Base-by-base conservation (phyloP, 2,113 vertebrate species). In the Oenanthe melanoleuca region DNA sequence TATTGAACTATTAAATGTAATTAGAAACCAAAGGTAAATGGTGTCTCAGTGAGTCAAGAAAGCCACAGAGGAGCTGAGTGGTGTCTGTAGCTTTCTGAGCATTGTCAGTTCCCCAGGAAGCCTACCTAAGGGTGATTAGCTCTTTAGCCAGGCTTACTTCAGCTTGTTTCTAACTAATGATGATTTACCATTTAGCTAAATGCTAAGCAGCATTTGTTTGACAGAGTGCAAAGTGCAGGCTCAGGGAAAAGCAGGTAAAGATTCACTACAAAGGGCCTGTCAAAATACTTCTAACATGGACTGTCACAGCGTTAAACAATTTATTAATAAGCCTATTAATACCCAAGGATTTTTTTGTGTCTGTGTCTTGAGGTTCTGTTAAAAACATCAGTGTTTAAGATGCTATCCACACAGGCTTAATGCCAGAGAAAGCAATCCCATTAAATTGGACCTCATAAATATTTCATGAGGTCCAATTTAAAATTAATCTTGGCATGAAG, bases 371-470 rank as follows among this genome's bases (percentile, higher is more conserved):
- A 86, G 91, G 84, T 95, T 96, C 94, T 96, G 93, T 92, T 95
- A 93, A 95, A 96, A 96, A 94, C 70, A 89, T 69, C 87, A 78
- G 55, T 93, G 91, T 96, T 96, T 96, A 94, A 96, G 95, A 97
- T 97, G 96, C 96, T 96, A 96, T 92, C 88, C 93, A 92, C 91
- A 94, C 94, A 97, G 97, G 95, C 97, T 57, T 92, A 83, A 87
- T 95, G 97, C 96, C 97, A 91, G 94, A 93, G 88, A 95, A 97
- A 96, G 96, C 95, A 93, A 97, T 88, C 93, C 92, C 94, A 97
- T 97, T 96, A 97, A 93, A 91, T 93, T 88, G 95, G 86, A 92
- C 94, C 97, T 97, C 94, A 96, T 95, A 96, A 97, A 97, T 98
- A 96, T 96, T 97, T 97, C 87, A 97, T 95, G 49, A 92, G 96